phyloP scores from a whole-genome alignment of 2,888 invertebrate species.

The Cantharis rufa region DNA sequence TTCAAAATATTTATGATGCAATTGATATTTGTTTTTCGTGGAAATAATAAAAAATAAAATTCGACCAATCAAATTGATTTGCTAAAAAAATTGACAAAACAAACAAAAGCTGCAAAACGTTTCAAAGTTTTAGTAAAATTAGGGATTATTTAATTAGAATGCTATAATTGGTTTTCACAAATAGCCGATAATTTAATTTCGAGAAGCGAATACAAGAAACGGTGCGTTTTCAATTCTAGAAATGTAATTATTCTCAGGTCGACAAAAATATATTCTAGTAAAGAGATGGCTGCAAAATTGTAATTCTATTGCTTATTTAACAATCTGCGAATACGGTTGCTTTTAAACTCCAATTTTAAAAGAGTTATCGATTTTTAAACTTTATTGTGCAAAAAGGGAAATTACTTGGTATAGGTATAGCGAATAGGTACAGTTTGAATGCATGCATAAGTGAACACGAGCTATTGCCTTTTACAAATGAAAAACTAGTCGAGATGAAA shows the following conservation, averaged over 20 bases:
- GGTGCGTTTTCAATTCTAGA: not conserved
- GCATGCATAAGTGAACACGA: not conserved
- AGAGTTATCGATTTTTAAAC: not conserved
- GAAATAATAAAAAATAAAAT: not conserved
- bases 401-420: not conserved
- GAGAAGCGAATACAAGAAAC: not conserved
- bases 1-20: not conserved
- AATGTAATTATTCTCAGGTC: not conserved
- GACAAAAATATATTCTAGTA: not conserved
- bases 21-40: not conserved
- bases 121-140: not conserved
- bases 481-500: not conserved
- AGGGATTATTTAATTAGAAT: not conserved
- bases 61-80: not conserved
- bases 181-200: not conserved
- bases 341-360: not conserved
- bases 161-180: not conserved
- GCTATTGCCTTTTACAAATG: not conserved
- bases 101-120: not conserved
- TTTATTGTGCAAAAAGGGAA: not conserved
- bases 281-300: not conserved
- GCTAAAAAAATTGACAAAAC: not conserved
- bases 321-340: not conserved
- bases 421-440: not conserved
- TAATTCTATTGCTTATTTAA: not conserved